Base-by-base conservation (phyloP, 2,888 invertebrate species). In the Elaeidobius kamerunicus region DNA sequence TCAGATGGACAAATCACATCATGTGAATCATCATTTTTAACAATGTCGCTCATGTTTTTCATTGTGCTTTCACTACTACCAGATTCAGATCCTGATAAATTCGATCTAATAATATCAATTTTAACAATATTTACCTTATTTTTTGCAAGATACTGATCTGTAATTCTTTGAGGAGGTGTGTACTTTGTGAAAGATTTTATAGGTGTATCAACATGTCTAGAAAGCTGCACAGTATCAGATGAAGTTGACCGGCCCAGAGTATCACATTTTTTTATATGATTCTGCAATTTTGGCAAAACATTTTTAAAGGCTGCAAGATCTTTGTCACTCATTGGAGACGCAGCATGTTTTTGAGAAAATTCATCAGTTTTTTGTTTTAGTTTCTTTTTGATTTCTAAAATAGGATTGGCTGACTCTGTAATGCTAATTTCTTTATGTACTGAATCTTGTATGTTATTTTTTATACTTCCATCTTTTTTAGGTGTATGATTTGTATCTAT, bases 181-280 rank as follows among this genome's bases (percentile, higher is more conserved):
- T 45, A 45, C 9, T 16, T 15, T 3, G 4, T 23, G 36, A 36
- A 45, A 9, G 23, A 17, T 16, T 36, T 45, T n/a, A 45, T 27
- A n/a, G 45, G 45, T 2, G 45, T 45, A 36, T 45, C 45, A 11
- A 27, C 27, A 27, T 27, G 36, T 17, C 35, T 45, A 11, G 45
- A 45, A 35, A 45, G 45, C 12, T 36, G 45, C n/a, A 45, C 27
- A 16, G 36, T 23, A 35, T 45, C 45, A n/a, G 45, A 34, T n/a
- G 19, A 9, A 20, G 18, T 43, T 34, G 43, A 32, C 20, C 43
- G 18, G 20, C 43, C 43, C n/a, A 43, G 19, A 19, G 32, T 20
- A 28, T 43, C 34, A 18, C 43, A 43, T 15, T 20, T 43, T 34
- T 43, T 43, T 15, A 43, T 18, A 18, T 43, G 43, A 19, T 34